Evolutionary conservation across 2,113 vertebrate species (phyloP).

Genomic region (Pongo pygmaeus): DNA sequence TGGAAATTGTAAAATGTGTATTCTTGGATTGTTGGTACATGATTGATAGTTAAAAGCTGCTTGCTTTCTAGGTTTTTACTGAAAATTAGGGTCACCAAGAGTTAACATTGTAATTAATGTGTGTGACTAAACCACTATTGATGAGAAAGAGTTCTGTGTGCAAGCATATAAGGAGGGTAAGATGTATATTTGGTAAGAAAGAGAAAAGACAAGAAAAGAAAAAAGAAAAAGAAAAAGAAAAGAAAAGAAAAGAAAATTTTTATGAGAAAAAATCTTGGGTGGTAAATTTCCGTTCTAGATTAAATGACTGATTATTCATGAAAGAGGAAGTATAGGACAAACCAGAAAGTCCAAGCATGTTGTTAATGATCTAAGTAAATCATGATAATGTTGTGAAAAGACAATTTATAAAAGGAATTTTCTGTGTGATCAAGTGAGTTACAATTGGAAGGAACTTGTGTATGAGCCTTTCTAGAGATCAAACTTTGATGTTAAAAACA

Average conservation of each 20-base stretch:
- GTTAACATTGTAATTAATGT: background rate
- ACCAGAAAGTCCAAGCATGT: background rate
- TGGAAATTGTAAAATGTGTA: background rate
- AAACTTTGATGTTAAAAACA: background rate
- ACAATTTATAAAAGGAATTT: background rate
- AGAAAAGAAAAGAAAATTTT: background rate
- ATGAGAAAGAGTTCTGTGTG: background rate
- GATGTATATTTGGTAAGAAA: background rate
- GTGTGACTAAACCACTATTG: background rate
- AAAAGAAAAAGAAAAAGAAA: background rate
- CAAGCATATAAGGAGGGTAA: background rate
- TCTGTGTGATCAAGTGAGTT: background rate
- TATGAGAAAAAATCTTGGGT: background rate
- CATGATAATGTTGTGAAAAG: background rate
- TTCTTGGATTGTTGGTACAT: background rate
- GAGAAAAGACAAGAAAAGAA: background rate
- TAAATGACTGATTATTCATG: background rate
- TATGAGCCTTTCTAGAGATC: background rate
- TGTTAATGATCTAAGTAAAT: background rate
- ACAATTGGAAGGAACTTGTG: background rate
- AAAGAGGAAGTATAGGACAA: background rate
- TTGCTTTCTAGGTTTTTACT: background rate
- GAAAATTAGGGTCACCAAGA: background rate
- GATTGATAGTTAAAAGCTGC: background rate
- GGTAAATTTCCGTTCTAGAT: background rate